These are phyloP conservation scores for Asarcornis scutulata DNA, from an alignment of 2,113 vertebrate genomes.

Conservation along the genomic window DNA sequence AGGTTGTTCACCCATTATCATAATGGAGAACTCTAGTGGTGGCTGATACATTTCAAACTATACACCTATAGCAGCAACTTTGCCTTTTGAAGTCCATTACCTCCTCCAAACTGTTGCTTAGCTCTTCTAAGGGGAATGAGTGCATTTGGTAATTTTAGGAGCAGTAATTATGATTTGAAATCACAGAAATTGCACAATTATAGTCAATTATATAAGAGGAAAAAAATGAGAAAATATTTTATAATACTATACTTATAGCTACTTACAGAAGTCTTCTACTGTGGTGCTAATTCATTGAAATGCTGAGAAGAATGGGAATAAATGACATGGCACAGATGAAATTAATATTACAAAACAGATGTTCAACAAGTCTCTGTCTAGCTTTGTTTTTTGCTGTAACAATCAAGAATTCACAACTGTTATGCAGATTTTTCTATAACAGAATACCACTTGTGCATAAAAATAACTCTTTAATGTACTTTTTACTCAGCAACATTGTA, in stretches of 20 bases:
- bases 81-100: not conserved
- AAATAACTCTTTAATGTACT: not conserved
- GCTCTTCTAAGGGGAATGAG: not conserved
- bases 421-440: slow-evolving; percentile 30
- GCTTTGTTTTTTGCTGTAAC: not conserved
- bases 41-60: not conserved
- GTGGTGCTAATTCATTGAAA: not conserved
- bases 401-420: slow-evolving; percentile 31
- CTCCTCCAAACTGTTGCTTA: not conserved
- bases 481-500: slow-evolving; percentile 13
- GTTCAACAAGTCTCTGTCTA: slow-evolving; percentile 40
- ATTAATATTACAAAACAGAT: slow-evolving; percentile 23
- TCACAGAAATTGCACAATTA: not conserved
- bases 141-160: not conserved
- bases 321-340: not conserved
- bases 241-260: not conserved
- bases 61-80: not conserved
- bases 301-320: not conserved
- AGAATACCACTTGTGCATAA: slow-evolving; percentile 10
- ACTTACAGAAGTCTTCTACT: not conserved
- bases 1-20: not conserved
- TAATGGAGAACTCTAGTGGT: not conserved
- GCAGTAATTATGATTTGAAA: not conserved
- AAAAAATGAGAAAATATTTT: not conserved
- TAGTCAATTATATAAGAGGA: not conserved